Evolutionary conservation across 30 jellyfish, hydroid and myxozoan species (phyloP).

Genomic region (Aurelia sp.): DNA sequence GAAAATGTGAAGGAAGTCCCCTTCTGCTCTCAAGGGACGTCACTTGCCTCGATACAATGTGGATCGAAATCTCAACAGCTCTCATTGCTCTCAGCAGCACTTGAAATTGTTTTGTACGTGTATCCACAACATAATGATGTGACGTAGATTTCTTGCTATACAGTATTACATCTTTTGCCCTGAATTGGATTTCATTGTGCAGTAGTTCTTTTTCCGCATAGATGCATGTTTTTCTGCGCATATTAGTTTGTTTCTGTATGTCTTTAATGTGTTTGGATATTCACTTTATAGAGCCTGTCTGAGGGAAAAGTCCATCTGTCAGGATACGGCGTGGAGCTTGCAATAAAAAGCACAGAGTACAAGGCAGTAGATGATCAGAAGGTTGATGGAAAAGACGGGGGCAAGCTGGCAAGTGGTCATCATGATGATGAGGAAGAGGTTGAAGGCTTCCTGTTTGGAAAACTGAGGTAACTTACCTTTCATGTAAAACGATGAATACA

Average conservation of each 20-base stretch:
- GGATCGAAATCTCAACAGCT: too few relatives aligned
- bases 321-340: conserved; percentile 98
- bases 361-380: conserved; percentile 96
- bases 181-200: too few relatives aligned
- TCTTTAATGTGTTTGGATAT: neutral
- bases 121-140: too few relatives aligned
- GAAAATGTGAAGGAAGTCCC: too few relatives aligned
- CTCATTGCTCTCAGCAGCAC: too few relatives aligned
- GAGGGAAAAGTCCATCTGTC: conserved; percentile 86
- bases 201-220: too few relatives aligned
- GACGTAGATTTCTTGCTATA: too few relatives aligned
- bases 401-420: conserved; percentile 52
- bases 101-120: too few relatives aligned
- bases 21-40: too few relatives aligned
- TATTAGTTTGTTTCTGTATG: neutral
- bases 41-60: too few relatives aligned
- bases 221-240: neutral
- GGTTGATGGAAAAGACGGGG: conserved; percentile 70
- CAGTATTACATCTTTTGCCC: too few relatives aligned
- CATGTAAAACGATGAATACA: too few relatives aligned
- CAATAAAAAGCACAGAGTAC: conserved; percentile 97
- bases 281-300: neutral
- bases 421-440: conserved; percentile 92
- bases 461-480: conserved; percentile 54
- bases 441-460: conserved; percentile 91